A percentile compares a stretch with the other conserved stretches of the same genome.
Evolutionary conservation across 2,797 vertebrate species (phyloP).

Genomic region (Liparis tanakae): DNA sequence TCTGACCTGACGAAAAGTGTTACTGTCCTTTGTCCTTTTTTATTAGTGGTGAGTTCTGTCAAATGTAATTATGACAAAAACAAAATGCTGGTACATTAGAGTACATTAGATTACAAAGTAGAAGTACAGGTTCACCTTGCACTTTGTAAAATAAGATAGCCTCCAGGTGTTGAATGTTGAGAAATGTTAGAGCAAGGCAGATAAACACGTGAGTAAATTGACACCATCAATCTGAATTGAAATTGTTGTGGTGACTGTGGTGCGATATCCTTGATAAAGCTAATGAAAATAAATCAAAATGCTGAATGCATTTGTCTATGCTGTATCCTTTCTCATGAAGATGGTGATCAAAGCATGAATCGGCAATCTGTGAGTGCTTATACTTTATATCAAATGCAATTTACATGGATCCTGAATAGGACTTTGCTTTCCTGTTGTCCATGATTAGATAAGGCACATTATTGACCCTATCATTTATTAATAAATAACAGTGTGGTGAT

Average conservation of each 20-base stretch:
- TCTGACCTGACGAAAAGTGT: not conserved
- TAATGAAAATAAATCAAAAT: not conserved
- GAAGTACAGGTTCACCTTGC: not conserved
- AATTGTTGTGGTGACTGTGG: not conserved
- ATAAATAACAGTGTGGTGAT: not conserved
- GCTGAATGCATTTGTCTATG: not conserved
- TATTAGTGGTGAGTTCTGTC: not conserved
- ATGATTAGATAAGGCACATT: constrained; percentile 40
- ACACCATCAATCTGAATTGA: not conserved
- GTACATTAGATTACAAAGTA: not conserved
- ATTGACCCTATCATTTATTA: not conserved
- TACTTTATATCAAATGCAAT: not conserved
- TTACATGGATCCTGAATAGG: not conserved
- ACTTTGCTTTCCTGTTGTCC: not conserved
- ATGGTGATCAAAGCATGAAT: not conserved
- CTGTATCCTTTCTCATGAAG: not conserved
- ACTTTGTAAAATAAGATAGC: not conserved
- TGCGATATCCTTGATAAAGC: not conserved
- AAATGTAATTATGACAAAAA: not conserved
- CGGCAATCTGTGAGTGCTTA: not conserved
- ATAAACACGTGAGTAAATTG: not conserved
- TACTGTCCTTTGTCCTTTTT: not conserved
- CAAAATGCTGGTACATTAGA: not conserved
- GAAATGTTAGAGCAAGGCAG: not conserved
- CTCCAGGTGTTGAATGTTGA: not conserved